phyloP scores from a whole-genome alignment of 2,797 vertebrate species.

The Tachyglossus aculeatus region DNA sequence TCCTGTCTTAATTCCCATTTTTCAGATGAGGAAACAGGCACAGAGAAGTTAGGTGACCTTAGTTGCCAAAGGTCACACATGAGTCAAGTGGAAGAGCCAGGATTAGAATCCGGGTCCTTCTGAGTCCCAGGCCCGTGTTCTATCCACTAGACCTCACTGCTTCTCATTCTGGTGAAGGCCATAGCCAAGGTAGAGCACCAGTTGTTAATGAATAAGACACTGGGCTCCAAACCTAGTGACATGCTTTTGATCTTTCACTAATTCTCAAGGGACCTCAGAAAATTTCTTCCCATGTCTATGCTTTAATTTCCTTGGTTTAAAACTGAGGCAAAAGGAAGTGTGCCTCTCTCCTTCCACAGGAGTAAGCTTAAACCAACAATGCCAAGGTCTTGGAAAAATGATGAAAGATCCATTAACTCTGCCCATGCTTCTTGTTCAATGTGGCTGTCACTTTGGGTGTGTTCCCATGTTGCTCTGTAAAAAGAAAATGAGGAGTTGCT shows the following conservation, averaged over 20 bases:
- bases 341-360: slow-evolving; percentile 39
- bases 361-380: slow-evolving; percentile 46
- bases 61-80: too few species aligned
- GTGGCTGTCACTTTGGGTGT: slow-evolving; percentile 37
- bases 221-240: neutral
- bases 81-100: neutral
- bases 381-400: slow-evolving; percentile 26
- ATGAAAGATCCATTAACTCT: slow-evolving; percentile 19
- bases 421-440: too few species aligned
- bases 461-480: slow-evolving; percentile 48
- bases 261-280: neutral
- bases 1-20: too few species aligned
- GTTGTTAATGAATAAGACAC: too few species aligned
- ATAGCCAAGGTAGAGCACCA: too few species aligned
- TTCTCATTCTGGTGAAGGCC: too few species aligned
- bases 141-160: too few species aligned
- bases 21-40: neutral
- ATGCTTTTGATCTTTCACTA: too few species aligned
- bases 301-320: slow-evolving; percentile 41
- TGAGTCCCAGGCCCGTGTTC: neutral
- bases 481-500: too few species aligned
- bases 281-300: neutral
- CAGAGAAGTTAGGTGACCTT: neutral
- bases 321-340: slow-evolving; percentile 36
- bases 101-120: neutral